Evolutionary conservation across 2,888 invertebrate species (phyloP), one percentile per base, ranked within the genome.

Genomic region (Muschampia plurimacula): DNA sequence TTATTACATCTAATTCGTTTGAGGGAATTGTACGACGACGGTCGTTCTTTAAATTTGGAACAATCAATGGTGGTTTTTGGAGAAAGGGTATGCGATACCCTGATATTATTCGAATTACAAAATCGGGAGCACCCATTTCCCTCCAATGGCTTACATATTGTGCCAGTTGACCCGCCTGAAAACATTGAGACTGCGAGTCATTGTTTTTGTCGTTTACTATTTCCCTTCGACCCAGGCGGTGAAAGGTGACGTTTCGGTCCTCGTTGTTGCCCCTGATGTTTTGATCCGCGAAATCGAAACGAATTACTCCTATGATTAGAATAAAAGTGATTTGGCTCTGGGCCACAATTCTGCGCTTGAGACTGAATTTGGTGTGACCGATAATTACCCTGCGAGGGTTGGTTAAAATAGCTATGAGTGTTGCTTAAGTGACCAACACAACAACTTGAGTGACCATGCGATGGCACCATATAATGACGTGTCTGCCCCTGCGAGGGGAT

Each of bases 41-140:
- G 12, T 69, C 46, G 39, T 9, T 69, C 52, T 49, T 65, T 13
- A 74, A n/a, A 41, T 60, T 66, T 60, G 75, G 75, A 2, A 49
- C 10, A 10, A 70, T 10, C 8, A 75, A 28, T 1, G 75, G 73
- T 22, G 72, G 73, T 63, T 59, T 72, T 10, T 60, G n/a, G 1
- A 22, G 6, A 65, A 73, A 75, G 3, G 73, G 73, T 68, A 75
- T 72, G 55, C 73, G 75, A 63, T 75, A 73, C 60, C 73, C 73
- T 39, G 62, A 41, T 39, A 70, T 44, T 64, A 74, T 67, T 59
- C 49, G 36, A 41, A 74, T 36, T 2, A 74, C 4, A 59, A 62
- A 44, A 2, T 46, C 46, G 12, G 72, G 71, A n/a, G 75, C 69
- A 2, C 65, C 73, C 36, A 69, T 7, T 55, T 65, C 15, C 39